Percentiles rank a stretch among this genome's conserved stretches.
phyloP scores from a whole-genome alignment of 2,888 invertebrate species.

The Drosophila colorata region DNA sequence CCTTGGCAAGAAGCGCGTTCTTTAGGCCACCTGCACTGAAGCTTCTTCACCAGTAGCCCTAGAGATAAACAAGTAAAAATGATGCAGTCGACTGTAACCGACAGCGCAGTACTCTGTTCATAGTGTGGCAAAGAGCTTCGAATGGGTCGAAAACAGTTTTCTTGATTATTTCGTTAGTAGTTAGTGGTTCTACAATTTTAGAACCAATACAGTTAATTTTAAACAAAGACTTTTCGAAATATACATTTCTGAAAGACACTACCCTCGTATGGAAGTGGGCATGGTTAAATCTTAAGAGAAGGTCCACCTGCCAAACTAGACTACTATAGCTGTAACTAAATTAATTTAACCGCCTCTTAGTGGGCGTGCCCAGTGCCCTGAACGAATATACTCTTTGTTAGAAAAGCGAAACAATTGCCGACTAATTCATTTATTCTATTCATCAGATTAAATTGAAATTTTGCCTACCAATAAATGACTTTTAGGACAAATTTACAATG shows the following conservation, averaged over 20 bases:
- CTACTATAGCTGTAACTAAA: too few relatives aligned
- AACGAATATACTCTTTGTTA: neutral
- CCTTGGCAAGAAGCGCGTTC: slow-evolving; percentile 39
- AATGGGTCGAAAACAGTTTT: neutral
- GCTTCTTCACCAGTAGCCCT: slow-evolving; percentile 9
- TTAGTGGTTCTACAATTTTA: too few relatives aligned
- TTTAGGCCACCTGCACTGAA: slow-evolving; percentile 9
- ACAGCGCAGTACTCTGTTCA: neutral
- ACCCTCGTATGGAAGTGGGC: too few relatives aligned
- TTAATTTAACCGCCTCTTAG: too few relatives aligned
- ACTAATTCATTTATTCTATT: slow-evolving; percentile 6
- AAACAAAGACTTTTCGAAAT: too few relatives aligned
- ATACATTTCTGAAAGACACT: too few relatives aligned
- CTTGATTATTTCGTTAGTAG: neutral
- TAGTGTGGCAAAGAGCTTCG: neutral
- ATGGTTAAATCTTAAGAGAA: too few relatives aligned
- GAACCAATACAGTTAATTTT: too few relatives aligned
- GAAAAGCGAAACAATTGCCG: neutral
- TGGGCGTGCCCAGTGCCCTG: too few relatives aligned
- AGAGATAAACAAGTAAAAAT: neutral
- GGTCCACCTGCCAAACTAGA: too few relatives aligned
- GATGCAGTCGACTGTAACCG: neutral
- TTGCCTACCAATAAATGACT: neutral
- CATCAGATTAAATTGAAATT: slow-evolving; percentile 2
- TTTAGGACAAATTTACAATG: slow-evolving; percentile 11